Percentiles rank a stretch among this genome's conserved stretches.
phyloP scores from a whole-genome alignment of 2,113 vertebrate species.

The Heterotilapia buettikoferi region DNA sequence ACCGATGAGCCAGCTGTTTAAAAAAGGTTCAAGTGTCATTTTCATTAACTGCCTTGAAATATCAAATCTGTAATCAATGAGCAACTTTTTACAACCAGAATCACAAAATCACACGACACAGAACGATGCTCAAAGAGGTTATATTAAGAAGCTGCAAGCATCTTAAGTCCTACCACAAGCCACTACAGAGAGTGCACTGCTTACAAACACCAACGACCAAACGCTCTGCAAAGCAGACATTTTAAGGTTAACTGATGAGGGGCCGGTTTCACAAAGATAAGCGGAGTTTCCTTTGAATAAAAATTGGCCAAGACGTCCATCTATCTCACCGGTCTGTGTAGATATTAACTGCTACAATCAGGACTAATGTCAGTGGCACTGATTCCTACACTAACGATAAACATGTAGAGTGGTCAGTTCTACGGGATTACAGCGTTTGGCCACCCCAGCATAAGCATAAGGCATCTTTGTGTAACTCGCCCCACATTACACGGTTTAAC shows the following conservation, averaged over 20 bases:
- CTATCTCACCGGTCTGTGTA: background rate
- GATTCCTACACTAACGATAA: background rate
- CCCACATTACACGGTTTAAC: background rate
- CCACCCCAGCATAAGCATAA: background rate
- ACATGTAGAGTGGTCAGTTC: rapidly evolving
- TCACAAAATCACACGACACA: background rate
- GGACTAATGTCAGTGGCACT: background rate
- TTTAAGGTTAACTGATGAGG: background rate
- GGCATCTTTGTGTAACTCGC: background rate
- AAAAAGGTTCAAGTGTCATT: background rate
- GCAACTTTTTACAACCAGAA: background rate
- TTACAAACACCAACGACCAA: background rate
- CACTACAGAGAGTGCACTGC: background rate
- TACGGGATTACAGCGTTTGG: background rate
- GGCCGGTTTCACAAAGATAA: background rate
- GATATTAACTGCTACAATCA: background rate
- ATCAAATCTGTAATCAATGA: background rate
- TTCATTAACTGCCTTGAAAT: background rate
- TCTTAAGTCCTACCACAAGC: background rate
- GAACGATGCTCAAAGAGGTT: background rate
- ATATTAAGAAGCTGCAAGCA: background rate
- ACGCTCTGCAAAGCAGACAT: background rate
- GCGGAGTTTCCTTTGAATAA: background rate
- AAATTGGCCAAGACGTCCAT: background rate
- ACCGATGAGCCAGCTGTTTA: background rate